Conservation (phyloP, 2,113 vertebrate species). For the Aramus guarauna region DNA sequence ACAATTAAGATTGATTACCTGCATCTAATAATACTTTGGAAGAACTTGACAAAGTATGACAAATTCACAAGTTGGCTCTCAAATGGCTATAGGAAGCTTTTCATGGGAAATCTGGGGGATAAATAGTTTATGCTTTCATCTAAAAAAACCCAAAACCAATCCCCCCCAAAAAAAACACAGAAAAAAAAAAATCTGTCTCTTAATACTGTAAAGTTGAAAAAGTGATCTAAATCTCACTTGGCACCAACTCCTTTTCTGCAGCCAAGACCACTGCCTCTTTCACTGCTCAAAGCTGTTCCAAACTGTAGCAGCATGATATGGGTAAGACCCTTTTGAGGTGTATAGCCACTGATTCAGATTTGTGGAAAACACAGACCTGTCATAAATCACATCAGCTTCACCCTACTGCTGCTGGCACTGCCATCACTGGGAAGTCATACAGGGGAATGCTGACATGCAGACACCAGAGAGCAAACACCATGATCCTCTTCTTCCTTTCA, state of each 20-base stretch:
- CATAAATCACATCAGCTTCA: neutral
- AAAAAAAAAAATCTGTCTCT: neutral
- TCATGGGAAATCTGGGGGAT: neutral
- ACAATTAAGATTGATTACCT: neutral
- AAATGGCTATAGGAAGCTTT: neutral
- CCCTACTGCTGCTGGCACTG: neutral
- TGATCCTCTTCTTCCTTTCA: neutral
- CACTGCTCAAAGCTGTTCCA: neutral
- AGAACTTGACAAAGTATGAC: neutral
- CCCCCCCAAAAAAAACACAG: too few species aligned
- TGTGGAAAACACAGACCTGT: neutral
- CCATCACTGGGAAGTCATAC: neutral
- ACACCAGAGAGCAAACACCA: neutral
- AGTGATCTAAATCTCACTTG: neutral
- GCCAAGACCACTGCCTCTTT: neutral
- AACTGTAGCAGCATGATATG: neutral
- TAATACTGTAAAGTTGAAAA: neutral
- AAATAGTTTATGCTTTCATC: neutral
- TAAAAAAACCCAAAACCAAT: neutral
- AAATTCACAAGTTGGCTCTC: neutral
- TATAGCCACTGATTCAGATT: neutral
- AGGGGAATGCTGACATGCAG: rapidly evolving
- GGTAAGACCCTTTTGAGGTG: neutral
- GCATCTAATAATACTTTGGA: neutral
- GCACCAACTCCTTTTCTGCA: neutral